Evolutionary conservation across 2,888 invertebrate genomes (phyloP).

Genomic region (Luffia ferchaultella): DNA sequence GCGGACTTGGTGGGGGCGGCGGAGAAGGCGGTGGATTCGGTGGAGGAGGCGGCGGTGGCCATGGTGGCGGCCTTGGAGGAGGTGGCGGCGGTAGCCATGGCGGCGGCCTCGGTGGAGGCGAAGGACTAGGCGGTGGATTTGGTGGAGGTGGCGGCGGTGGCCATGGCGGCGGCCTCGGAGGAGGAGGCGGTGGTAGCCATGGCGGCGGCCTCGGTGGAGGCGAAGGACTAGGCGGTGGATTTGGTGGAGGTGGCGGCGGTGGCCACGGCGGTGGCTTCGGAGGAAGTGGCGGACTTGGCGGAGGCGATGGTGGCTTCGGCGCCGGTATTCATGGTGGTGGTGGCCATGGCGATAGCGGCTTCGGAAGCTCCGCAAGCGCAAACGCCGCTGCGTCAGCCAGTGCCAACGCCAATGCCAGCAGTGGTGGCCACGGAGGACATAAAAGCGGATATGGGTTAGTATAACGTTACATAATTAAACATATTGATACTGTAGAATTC

Average conservation of each 20-base stretch:
- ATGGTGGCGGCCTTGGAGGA: conserved; percentile 4
- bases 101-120: conserved; percentile 18
- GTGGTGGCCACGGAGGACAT: conserved; percentile 21
- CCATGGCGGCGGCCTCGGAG: conserved; percentile 16
- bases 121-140: conserved; percentile 15
- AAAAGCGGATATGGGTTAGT: conserved; percentile 24
- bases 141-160: conserved; percentile 15
- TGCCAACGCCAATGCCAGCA: conserved; percentile 16
- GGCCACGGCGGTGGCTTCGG: conserved; percentile 21
- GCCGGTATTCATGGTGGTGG: conserved; percentile 14
- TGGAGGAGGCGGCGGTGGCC: conserved; percentile 2
- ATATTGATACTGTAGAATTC: neutral
- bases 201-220: conserved; percentile 19
- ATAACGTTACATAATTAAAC: no score
- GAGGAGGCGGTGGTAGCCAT: conserved; percentile 17
- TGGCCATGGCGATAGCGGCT: conserved; percentile 15
- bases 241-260: conserved; percentile 17
- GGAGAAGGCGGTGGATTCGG: conserved; percentile 11
- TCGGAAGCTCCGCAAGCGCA: conserved; percentile 14
- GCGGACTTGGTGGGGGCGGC: conserved; percentile 10
- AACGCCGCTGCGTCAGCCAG: conserved; percentile 14
- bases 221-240: conserved; percentile 15
- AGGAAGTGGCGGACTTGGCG: conserved; percentile 19
- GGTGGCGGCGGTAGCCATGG: conserved; percentile 18
- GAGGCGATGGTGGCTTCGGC: conserved; percentile 14